Conservation (phyloP, 2,888 invertebrate genomes). For the Mesopsocus fuscifrons region DNA sequence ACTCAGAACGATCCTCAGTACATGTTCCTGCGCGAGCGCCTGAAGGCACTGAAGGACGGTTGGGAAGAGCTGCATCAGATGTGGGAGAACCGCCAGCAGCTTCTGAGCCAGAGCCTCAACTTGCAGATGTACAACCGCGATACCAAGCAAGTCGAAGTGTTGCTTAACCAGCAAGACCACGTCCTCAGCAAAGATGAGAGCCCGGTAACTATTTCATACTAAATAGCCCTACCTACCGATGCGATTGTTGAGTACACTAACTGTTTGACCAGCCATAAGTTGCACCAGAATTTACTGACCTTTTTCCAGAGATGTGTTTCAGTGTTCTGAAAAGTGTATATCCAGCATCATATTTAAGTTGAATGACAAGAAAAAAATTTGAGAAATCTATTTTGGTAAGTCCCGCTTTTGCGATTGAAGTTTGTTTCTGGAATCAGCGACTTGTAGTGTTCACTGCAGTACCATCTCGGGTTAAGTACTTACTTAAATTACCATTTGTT, state of each 20-base stretch:
- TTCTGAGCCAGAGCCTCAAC: constrained; percentile 87
- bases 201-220: constrained; percentile 35
- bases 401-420: too few relatives aligned
- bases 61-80: constrained; percentile 99
- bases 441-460: too few relatives aligned
- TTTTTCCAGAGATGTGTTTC: too few relatives aligned
- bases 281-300: too few relatives aligned
- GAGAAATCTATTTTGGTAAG: too few relatives aligned
- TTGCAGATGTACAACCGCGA: constrained; percentile 91
- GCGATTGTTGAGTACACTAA: neutral
- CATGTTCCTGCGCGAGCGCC: constrained; percentile 96
- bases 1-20: constrained; percentile 96
- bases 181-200: constrained; percentile 92
- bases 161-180: constrained; percentile 96
- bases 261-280: too few relatives aligned
- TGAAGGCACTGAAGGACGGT: constrained; percentile 95
- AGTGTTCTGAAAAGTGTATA: too few relatives aligned
- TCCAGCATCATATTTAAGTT: neutral
- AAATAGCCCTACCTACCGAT: neutral
- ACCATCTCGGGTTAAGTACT: too few relatives aligned
- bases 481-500: too few relatives aligned
- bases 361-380: too few relatives aligned
- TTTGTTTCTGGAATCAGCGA: too few relatives aligned
- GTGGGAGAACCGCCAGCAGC: constrained; percentile 97
- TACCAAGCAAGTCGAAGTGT: constrained; percentile 91